Conservation (phyloP, 2,888 invertebrate genomes). For the Criorhina ranunculi region DNA sequence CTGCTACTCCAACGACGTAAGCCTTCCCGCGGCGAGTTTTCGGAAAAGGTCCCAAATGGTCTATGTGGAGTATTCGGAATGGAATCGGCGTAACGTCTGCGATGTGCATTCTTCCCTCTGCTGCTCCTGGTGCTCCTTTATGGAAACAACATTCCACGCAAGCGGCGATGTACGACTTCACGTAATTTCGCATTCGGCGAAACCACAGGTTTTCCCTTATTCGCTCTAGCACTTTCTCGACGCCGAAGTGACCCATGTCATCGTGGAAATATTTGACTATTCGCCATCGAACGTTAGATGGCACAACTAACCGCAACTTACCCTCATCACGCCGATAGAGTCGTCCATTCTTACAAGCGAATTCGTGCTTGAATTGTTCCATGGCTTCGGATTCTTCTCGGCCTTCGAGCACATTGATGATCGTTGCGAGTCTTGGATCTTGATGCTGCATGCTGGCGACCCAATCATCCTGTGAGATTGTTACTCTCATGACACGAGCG, state of each 20-base stretch:
- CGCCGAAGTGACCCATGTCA: constrained; percentile 32
- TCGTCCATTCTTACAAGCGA: constrained; percentile 18
- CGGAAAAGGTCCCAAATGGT: constrained; percentile 46
- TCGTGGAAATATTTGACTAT: constrained; percentile 48
- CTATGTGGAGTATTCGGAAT: constrained; percentile 33
- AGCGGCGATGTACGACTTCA: constrained; percentile 29
- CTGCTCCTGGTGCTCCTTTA: constrained; percentile 20
- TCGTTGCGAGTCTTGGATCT: constrained; percentile 15
- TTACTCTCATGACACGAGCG: constrained; percentile 22
- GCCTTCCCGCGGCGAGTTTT: constrained; percentile 16
- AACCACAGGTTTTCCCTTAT: constrained; percentile 21
- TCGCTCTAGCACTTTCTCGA: constrained; percentile 38
- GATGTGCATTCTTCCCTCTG: constrained; percentile 19
- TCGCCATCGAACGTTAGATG: constrained; percentile 23
- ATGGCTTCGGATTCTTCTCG: constrained; percentile 22
- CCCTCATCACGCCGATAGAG: constrained; percentile 20
- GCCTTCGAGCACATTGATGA: constrained; percentile 19
- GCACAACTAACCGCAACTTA: constrained; percentile 27
- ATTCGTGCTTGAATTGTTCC: not conserved
- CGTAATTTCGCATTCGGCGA: constrained; percentile 24
- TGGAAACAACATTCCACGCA: constrained; percentile 41
- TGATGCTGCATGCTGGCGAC: constrained; percentile 28
- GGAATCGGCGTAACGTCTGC: constrained; percentile 22
- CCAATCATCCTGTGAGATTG: constrained; percentile 16
- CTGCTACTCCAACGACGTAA: constrained; percentile 20